Evolutionary conservation across 2,888 invertebrate species (phyloP).

Genomic region (Anagyrus pseudococci): DNA sequence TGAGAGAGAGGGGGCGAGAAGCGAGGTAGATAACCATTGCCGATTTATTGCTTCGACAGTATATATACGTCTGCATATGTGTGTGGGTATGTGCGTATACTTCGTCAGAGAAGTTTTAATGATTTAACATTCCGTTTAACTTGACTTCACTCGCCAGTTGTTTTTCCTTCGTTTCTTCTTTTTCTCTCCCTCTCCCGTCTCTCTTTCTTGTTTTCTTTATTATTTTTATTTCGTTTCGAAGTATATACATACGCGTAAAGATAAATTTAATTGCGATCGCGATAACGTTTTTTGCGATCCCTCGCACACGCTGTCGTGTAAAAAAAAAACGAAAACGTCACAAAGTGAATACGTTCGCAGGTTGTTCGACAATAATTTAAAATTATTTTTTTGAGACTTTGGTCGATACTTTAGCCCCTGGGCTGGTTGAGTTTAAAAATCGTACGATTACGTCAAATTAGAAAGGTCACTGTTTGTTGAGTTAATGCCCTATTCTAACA

Average conservation of each 20-base stretch:
- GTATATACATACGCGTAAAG: constrained; percentile 4
- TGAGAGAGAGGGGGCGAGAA: constrained; percentile 22
- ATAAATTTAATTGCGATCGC: constrained; percentile 24
- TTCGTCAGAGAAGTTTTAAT: constrained; percentile 34
- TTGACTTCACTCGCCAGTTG: constrained; percentile 11
- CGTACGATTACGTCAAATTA: no score
- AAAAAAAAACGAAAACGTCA: no score
- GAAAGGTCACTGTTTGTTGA: no score
- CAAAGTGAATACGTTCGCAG: background rate
- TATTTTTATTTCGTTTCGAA: constrained; percentile 8
- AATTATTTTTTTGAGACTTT: no score
- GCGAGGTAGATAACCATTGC: constrained; percentile 30
- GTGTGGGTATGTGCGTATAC: constrained; percentile 9
- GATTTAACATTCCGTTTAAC: constrained; percentile 33
- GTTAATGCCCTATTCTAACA: no score
- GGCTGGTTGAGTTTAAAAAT: no score
- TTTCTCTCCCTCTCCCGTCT: background rate
- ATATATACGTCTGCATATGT: no score
- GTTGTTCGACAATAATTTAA: no score
- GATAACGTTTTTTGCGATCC: constrained; percentile 12
- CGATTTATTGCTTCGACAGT: constrained; percentile 35
- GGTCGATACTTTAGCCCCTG: no score
- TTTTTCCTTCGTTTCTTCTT: constrained; percentile 1
- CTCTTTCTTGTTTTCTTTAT: background rate
- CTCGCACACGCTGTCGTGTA: no score